These are phyloP conservation scores for Rhinoderma darwinii DNA, from an alignment of 2,113 vertebrate genomes.

Conservation along the genomic window DNA sequence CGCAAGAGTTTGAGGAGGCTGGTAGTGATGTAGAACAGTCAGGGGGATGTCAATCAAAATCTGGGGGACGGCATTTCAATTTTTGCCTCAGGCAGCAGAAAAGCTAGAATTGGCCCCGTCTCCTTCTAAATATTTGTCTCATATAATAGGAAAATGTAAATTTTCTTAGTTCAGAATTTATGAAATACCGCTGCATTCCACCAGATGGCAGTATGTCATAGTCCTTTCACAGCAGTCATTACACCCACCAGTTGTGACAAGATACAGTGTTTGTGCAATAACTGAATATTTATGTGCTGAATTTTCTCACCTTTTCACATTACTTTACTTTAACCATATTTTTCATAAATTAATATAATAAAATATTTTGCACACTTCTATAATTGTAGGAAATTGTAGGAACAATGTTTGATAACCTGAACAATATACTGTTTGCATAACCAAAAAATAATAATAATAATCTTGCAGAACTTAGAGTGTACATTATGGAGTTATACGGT, in stretches of 20 bases:
- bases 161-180: too few relatives aligned
- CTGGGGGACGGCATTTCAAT: too few relatives aligned
- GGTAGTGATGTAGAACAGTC: too few relatives aligned
- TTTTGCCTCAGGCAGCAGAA: too few relatives aligned
- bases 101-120: too few relatives aligned
- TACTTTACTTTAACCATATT: slow-evolving; percentile 25
- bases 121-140: neutral
- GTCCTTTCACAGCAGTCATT: neutral
- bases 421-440: slow-evolving; percentile 5
- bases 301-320: slow-evolving; percentile 46
- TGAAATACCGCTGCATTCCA: slow-evolving; percentile 59
- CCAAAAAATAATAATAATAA: slow-evolving; percentile 2
- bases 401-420: slow-evolving; percentile 45
- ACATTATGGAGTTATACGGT: neutral
- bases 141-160: neutral
- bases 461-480: slow-evolving; percentile 1
- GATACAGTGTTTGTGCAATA: slow-evolving; percentile 15
- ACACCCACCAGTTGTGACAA: neutral
- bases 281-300: slow-evolving; percentile 22
- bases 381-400: slow-evolving; percentile 25
- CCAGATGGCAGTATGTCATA: slow-evolving; percentile 77
- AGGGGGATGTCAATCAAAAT: too few relatives aligned
- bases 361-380: slow-evolving; percentile 45
- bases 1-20: too few relatives aligned
- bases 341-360: slow-evolving; percentile 35